Base-by-base conservation (phyloP, 2,113 vertebrate genomes). In the Meleagris gallopavo region DNA sequence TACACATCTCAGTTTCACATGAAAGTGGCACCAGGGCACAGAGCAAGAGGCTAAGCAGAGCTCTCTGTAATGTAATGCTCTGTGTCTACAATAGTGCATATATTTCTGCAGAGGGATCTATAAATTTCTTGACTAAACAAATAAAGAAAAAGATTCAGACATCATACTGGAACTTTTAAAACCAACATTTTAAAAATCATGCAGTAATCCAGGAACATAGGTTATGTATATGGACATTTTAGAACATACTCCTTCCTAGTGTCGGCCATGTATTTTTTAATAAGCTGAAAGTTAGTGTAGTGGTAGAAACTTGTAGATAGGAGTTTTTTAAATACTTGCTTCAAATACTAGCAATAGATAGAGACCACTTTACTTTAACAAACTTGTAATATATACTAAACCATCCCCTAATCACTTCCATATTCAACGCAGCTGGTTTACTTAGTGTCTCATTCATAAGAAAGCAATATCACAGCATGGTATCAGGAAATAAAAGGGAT, bases 401-500 rank as follows among this genome's bases (percentile, higher is more conserved):
- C 27, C 81, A 38, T 75, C 84, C 77, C 90, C 70, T 82, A 82
- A 81, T 50, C 36, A 57, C 83, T 67, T 73, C 64, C 57, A 46
- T 65, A 74, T 46, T 94, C 86, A 65, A 30, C 70, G 72, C 92
- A 93, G 92, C 83, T 92, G 73, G 54, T 69, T 90, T 82, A 54
- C 36, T 84, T 75, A 40, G 70, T 65, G 40, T 89, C 32, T 77
- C 52, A 54, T 91, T 86, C 70, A 41, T 80, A 92, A 74, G 73
- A 75, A 95, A 89, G 80, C 77, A 69, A 30, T 67, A 81, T 83
- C 86, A 83, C 76, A 95, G 88, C 86, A 61, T 94, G 88, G 61
- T 81, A 90, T 61, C 80, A 95, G 88, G 92, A 94, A 95, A 94
- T 90, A 94, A 75, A 90, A 84, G 66, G 65, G 69, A 95, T 86